Percentiles rank a stretch among this genome's conserved stretches.
phyloP scores from a whole-genome alignment of 1,140 invertebrate species.

The Diabrotica virgifera region DNA sequence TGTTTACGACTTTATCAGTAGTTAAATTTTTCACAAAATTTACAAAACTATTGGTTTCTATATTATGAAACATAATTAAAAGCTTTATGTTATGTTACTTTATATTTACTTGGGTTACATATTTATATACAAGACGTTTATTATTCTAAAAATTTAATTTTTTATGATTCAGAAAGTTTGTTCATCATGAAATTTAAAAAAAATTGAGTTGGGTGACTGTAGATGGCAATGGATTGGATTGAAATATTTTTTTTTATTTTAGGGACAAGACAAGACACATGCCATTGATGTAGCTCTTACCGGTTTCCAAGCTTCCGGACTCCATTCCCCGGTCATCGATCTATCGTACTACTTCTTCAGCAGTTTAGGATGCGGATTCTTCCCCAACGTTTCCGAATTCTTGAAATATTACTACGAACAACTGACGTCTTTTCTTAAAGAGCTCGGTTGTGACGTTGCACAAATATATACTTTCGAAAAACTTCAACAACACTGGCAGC shows the following conservation, averaged over 20 bases:
- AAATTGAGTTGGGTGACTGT: no score
- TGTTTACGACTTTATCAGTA: no score
- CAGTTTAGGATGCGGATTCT: neutral
- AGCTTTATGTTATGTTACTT: no score
- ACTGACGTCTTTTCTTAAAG: neutral
- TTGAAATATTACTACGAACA: neutral
- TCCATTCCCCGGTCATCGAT: neutral
- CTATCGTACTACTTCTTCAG: neutral
- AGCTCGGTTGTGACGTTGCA: neutral
- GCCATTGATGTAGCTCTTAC: neutral
- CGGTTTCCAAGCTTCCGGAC: neutral
- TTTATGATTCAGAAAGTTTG: no score
- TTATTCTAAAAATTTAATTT: no score
- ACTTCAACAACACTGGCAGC: neutral
- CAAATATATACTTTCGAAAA: neutral
- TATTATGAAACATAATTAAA: no score
- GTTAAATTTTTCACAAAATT: no score
- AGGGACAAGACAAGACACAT: neutral
- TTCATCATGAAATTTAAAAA: no score
- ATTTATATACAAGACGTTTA: no score
- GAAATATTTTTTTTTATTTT: neutral
- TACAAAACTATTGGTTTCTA: no score
- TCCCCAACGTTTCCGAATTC: neutral
- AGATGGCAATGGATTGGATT: no score
- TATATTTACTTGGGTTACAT: no score